phyloP scores from a whole-genome alignment of 2,113 vertebrate species.

The Heterotilapia buettikoferi region DNA sequence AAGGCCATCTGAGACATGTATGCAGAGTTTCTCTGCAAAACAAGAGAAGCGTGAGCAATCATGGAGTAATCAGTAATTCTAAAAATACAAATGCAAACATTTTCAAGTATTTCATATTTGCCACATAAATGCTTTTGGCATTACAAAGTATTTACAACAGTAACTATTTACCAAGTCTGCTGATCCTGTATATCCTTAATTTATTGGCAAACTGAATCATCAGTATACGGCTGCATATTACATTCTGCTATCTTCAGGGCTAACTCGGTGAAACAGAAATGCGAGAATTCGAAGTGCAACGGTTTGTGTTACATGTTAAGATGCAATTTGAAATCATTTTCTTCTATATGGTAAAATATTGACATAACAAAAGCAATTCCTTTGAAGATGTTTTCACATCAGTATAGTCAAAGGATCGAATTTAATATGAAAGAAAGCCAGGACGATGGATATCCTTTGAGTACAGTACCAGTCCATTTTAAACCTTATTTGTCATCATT shows the following conservation, averaged over 20 bases:
- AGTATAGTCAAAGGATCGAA: not conserved
- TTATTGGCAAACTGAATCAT: not conserved
- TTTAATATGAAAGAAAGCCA: not conserved
- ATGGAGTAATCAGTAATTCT: not conserved
- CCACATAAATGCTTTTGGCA: not conserved
- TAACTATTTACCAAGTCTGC: not conserved
- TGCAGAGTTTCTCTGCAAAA: conserved; percentile 75
- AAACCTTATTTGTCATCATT: not conserved
- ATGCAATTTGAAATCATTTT: not conserved
- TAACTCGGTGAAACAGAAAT: not conserved
- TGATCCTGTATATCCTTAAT: not conserved
- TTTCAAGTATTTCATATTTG: not conserved
- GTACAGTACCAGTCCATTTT: not conserved
- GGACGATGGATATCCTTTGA: accelerated
- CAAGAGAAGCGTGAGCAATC: not conserved
- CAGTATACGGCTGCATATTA: not conserved
- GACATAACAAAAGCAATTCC: not conserved
- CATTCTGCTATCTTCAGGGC: not conserved
- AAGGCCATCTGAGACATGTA: conserved; percentile 78
- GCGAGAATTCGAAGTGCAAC: not conserved
- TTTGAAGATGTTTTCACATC: not conserved
- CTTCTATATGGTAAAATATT: not conserved
- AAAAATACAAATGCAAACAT: not conserved
- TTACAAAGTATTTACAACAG: not conserved
- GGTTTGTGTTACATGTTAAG: not conserved